Percentiles rank a stretch among this genome's conserved stretches.
phyloP scores from a whole-genome alignment of 1,140 invertebrate species.

The Sesamia nonagrioides region DNA sequence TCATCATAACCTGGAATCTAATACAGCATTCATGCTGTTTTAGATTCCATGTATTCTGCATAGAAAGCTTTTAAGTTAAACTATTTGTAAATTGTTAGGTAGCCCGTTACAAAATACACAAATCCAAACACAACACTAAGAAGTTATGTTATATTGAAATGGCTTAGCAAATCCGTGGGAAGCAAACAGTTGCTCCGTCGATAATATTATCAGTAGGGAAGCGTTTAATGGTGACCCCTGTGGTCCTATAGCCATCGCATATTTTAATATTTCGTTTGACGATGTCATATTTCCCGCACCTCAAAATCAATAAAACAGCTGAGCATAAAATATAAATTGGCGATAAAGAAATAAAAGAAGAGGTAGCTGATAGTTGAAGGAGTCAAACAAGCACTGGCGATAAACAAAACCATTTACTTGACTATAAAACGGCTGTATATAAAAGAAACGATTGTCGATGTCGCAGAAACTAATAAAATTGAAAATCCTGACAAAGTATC shows the following conservation, averaged over 20 bases:
- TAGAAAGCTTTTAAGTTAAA: no score
- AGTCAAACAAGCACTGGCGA: neutral
- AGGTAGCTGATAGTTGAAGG: conserved; percentile 12
- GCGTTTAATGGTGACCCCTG: conserved; percentile 31
- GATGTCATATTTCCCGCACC: conserved; percentile 14
- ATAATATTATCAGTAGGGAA: conserved; percentile 39
- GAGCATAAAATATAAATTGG: conserved; percentile 12
- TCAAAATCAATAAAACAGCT: conserved; percentile 12
- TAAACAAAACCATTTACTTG: neutral
- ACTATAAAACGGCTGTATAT: neutral
- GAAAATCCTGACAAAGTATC: neutral
- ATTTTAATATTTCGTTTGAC: conserved; percentile 15
- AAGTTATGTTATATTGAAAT: neutral
- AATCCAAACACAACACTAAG: neutral
- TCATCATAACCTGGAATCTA: neutral
- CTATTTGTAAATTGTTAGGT: neutral
- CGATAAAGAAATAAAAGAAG: conserved; percentile 10
- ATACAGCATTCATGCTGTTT: no score
- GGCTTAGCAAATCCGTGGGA: conserved; percentile 29
- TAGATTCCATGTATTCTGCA: no score
- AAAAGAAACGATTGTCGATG: neutral
- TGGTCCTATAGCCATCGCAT: conserved; percentile 17
- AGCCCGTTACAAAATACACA: neutral
- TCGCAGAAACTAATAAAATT: neutral
- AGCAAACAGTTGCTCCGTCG: conserved; percentile 4